Percentiles rank a stretch among this genome's conserved stretches.
Evolutionary conservation across 2,888 invertebrate species (phyloP).

Genomic region (Microchrysa polita): DNA sequence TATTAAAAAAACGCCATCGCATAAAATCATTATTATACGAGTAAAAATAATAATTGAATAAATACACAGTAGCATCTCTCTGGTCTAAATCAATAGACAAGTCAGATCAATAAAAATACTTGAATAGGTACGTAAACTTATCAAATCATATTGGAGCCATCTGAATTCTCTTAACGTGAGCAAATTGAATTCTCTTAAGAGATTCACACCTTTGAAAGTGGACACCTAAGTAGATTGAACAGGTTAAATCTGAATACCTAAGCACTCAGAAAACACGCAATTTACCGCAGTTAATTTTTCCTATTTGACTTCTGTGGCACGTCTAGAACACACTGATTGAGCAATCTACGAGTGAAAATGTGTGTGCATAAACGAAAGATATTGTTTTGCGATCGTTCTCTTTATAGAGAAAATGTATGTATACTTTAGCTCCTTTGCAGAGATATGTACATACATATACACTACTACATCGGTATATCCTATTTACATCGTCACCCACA

Average conservation of each 20-base stretch:
- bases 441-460: not conserved
- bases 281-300: not conserved
- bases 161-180: too few relatives aligned
- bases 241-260: constrained; percentile 23
- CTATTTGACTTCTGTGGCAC: not conserved
- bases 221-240: constrained; percentile 17
- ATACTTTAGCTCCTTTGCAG: too few relatives aligned
- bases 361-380: too few relatives aligned
- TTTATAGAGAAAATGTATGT: not conserved
- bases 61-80: too few relatives aligned
- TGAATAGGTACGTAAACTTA: too few relatives aligned
- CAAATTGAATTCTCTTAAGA: not conserved
- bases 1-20: too few relatives aligned
- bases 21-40: too few relatives aligned
- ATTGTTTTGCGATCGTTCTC: not conserved
- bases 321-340: not conserved
- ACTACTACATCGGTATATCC: not conserved
- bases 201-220: not conserved
- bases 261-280: constrained; percentile 8
- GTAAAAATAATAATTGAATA: too few relatives aligned
- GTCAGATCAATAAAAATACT: too few relatives aligned
- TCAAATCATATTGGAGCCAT: too few relatives aligned
- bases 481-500: constrained; percentile 16
- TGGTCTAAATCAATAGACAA: too few relatives aligned
- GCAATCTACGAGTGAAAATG: too few relatives aligned